Conservation (phyloP, 1,140 invertebrate genomes). For the Sycophaga agraensis region DNA sequence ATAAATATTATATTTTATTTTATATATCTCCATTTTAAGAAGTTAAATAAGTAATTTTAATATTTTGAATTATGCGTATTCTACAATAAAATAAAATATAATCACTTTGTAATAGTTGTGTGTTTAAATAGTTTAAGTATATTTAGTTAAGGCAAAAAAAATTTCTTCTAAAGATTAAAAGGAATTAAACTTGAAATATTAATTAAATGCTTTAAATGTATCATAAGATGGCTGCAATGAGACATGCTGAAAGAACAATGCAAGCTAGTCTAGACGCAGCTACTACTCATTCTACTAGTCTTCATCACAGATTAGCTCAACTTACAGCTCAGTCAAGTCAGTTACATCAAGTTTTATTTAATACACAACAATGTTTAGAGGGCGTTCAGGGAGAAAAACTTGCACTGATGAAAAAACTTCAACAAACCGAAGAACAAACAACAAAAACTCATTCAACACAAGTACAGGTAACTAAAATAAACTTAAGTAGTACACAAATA, state of each 20-base stretch:
- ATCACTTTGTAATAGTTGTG: neutral
- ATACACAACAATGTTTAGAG: conserved; percentile 58
- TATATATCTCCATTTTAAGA: too few relatives aligned
- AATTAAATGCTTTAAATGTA: neutral
- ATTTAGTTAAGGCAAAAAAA: too few relatives aligned
- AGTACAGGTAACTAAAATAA: conserved; percentile 37
- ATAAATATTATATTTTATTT: too few relatives aligned
- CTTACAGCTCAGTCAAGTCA: conserved; percentile 54
- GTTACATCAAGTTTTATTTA: conserved; percentile 58
- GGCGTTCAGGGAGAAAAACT: conserved; percentile 45
- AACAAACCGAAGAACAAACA: conserved; percentile 37
- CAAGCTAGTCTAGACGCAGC: conserved; percentile 60
- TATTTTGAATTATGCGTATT: too few relatives aligned
- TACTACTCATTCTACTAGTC: conserved; percentile 53
- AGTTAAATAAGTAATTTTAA: too few relatives aligned
- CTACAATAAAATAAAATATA: neutral
- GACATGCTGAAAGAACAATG: conserved; percentile 56
- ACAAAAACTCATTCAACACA: conserved; percentile 37
- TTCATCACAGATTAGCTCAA: conserved; percentile 58
- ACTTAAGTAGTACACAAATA: conserved; percentile 6
- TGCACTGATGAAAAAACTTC: conserved; percentile 35
- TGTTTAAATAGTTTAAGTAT: neutral
- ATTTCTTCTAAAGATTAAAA: too few relatives aligned
- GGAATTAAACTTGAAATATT: conserved; percentile 9
- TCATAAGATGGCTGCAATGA: conserved; percentile 54